Conservation (phyloP, 1,140 invertebrate genomes). For the Lasaia peninsularis region DNA sequence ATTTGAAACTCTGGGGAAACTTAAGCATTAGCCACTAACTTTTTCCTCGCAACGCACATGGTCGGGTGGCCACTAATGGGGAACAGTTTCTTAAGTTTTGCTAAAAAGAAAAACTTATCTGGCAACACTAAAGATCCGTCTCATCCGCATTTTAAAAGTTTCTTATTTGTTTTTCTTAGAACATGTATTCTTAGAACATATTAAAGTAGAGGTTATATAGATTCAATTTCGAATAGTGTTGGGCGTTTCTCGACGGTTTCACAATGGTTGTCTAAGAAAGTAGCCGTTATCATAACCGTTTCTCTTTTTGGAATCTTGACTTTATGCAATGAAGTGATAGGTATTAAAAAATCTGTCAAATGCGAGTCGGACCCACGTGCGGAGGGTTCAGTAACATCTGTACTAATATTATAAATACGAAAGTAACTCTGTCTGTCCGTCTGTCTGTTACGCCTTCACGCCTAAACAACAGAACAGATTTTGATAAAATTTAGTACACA, state of each 20-base stretch:
- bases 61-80: slow-evolving; percentile 59
- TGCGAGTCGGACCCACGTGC: too few relatives aligned
- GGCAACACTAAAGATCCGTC: slow-evolving; percentile 39
- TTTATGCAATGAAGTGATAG: too few relatives aligned
- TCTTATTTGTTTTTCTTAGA: slow-evolving; percentile 23
- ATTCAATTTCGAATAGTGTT: not conserved
- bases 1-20: slow-evolving; percentile 61
- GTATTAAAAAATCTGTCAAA: too few relatives aligned
- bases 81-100: slow-evolving; percentile 51
- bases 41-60: slow-evolving; percentile 61
- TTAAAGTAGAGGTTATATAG: slow-evolving; percentile 1
- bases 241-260: not conserved
- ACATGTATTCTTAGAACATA: slow-evolving; percentile 9
- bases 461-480: too few relatives aligned
- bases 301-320: too few relatives aligned
- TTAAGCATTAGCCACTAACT: slow-evolving; percentile 61
- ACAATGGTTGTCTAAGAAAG: not conserved
- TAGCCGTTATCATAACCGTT: not conserved
- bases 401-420: too few relatives aligned
- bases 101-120: slow-evolving; percentile 37
- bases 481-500: too few relatives aligned
- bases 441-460: too few relatives aligned
- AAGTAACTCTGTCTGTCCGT: too few relatives aligned
- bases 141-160: slow-evolving; percentile 40
- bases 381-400: too few relatives aligned